Evolutionary conservation across 2,888 invertebrate genomes (phyloP), one percentile per base, ranked within the genome.

Genomic region (Carabus problematicus): DNA sequence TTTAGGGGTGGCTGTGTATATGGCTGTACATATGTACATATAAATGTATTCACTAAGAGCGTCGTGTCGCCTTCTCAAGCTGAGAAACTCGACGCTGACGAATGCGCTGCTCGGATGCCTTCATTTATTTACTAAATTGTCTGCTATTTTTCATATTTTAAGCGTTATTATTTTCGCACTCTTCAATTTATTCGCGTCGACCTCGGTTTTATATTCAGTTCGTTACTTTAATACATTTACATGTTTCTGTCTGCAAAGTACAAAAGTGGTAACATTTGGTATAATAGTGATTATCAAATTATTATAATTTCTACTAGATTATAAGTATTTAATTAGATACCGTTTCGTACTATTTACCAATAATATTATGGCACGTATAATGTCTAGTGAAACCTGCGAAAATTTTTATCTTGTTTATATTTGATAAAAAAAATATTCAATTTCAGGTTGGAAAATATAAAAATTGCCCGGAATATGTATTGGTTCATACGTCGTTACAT

Each of bases 41-140:
- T 52, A 47, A 47, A 16, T 47, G 19, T 18, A 19, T 52, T 14
- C 52, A 52, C 19, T 52, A 18, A 3, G 19, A 52, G 52, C 52
- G 19, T 18, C 52, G 52, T 41, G n/a, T 45, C n/a, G 19, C 49
- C 49, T 39, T 1, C 60, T n/a, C n/a, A 49, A 1, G 49, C 42
- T 52, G 55, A 39, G 18, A 39, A 6, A 45, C 7, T 45, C 59
- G 55, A 64, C 60, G 59, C 42, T 67, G 67, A 67, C 54, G 60
- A 39, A 67, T 67, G 39, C 29, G 8, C 47, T 7, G 9, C 59
- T 29, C 29, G 54, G 60, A 42, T 52, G 39, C 60, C 54, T 60
- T 60, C 67, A 67, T 67, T 67, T 67, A 60, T 67, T 49, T 52
- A 19, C 49, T 18, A 60, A 67, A 67, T 67, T 60, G 67, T 67